Conservation (phyloP, 2,888 invertebrate genomes). For the Protonemura montana region DNA sequence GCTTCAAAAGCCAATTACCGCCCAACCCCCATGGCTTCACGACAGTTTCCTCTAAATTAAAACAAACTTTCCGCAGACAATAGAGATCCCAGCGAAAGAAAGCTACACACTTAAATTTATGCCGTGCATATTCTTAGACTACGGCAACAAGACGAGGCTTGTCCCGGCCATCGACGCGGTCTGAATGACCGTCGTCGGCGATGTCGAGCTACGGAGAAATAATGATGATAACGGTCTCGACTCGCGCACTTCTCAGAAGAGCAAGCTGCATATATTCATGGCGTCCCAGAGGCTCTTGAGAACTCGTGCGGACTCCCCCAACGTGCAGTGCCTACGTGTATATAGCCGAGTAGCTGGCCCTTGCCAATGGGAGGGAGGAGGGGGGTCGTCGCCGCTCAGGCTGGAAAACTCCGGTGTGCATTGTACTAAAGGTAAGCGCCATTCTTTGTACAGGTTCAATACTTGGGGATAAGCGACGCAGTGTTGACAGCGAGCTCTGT, state of each 20-base stretch:
- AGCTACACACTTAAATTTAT: not conserved
- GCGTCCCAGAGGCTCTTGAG: not conserved
- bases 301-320: not conserved
- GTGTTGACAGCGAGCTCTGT: too few relatives aligned
- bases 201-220: not conserved
- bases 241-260: not conserved
- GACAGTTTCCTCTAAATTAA: not conserved
- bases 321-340: too few relatives aligned
- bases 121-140: not conserved
- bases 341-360: not conserved
- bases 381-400: not conserved
- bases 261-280: slow-evolving; percentile 3
- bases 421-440: too few relatives aligned
- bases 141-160: not conserved
- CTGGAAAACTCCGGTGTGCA: too few relatives aligned
- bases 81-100: not conserved
- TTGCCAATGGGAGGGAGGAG: not conserved
- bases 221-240: not conserved
- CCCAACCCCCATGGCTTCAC: too few relatives aligned
- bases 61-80: not conserved
- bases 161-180: not conserved
- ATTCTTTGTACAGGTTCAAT: too few relatives aligned
- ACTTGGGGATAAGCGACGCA: too few relatives aligned
- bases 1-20: too few relatives aligned
- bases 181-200: not conserved